Percentiles rank a stretch among this genome's conserved stretches.
Evolutionary conservation across 1,140 invertebrate genomes (phyloP).

Genomic region (Penaeus vannamei): DNA sequence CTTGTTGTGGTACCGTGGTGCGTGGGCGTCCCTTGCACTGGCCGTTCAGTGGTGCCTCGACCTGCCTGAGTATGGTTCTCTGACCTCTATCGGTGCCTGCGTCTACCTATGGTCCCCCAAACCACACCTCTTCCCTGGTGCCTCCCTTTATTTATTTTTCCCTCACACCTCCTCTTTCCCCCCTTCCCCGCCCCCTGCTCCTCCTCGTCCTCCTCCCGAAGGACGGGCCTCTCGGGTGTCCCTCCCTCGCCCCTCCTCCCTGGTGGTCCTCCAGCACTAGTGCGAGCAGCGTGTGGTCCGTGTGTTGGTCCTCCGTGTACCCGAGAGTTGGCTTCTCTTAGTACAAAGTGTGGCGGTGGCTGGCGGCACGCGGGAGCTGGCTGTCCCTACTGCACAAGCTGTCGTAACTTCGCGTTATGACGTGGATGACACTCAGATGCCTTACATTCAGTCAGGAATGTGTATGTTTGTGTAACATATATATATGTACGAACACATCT

Average conservation of each 20-base stretch:
- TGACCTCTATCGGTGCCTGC: too few relatives aligned
- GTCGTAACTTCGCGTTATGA: not conserved
- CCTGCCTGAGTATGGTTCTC: too few relatives aligned
- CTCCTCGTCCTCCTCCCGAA: not conserved
- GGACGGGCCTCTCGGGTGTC: not conserved
- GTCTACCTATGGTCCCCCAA: too few relatives aligned
- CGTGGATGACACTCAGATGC: not conserved
- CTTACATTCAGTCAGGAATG: too few relatives aligned
- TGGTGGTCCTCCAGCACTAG: not conserved
- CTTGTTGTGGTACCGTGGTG: too few relatives aligned
- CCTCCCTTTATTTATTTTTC: too few relatives aligned
- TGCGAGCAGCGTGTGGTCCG: constrained; percentile 36
- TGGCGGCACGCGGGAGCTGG: constrained; percentile 25
- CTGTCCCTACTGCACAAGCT: constrained; percentile 12
- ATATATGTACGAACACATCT: too few relatives aligned
- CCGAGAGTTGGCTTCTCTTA: constrained; percentile 59
- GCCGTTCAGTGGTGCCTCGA: too few relatives aligned
- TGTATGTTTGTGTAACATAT: too few relatives aligned
- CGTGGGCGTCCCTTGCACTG: too few relatives aligned
- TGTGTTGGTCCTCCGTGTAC: constrained; percentile 37
- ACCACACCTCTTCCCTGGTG: too few relatives aligned
- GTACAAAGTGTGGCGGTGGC: constrained; percentile 65
- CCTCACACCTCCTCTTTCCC: not conserved
- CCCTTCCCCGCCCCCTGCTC: not conserved
- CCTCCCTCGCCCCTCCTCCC: constrained; percentile 4